Evolutionary conservation across 2,888 invertebrate genomes (phyloP), one percentile per base, ranked within the genome.

Genomic region (Pecten maximus): DNA sequence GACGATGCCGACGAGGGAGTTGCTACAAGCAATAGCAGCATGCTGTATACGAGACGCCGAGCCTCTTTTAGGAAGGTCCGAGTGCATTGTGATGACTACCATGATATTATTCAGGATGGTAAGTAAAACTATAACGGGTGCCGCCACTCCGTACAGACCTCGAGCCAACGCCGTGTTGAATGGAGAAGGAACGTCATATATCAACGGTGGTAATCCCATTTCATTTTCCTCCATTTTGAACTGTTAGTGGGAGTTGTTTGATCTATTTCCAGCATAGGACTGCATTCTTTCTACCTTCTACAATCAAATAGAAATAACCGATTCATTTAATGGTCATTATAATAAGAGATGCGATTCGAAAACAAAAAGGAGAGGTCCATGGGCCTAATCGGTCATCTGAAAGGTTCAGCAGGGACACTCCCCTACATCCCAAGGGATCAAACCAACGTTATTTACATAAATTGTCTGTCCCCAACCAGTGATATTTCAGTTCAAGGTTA

Each of bases 41-140:
- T 74, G 74, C 74, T 74, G 74, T 74, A 74, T 35, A 15, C 74
- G 74, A 35, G 74, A 74, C 10, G 74, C 74, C 35, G 74, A 74
- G 0, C 74, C 74, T 15, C 35, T 74, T 35, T 74, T 74, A 74
- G 74, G 74, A 4, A 35, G 28, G 35, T 74, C 74, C 4, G 74
- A 35, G 35, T 74, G 35, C 10, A 74, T 28, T 0, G 74, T 74
- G 74, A 74, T 74, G 35, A 74, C 28, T 28, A 74, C 74, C 74
- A 74, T 74, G 74, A 74, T 74, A 16, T 74, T 74, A 35, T 74
- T 74, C 35, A 74, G 28, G 35, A 74, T 35, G 8, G 74, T 74
- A 28, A 74, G 74, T 8, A 74, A 35, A 35, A 74, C 35, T 28
- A 74, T 74, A 2, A 74, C 23, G 15, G 74, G 74, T 35, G 74